Evolutionary conservation across 2,797 vertebrate genomes (phyloP), one percentile per base, ranked within the genome.

Genomic region (Lacerta viridis): DNA sequence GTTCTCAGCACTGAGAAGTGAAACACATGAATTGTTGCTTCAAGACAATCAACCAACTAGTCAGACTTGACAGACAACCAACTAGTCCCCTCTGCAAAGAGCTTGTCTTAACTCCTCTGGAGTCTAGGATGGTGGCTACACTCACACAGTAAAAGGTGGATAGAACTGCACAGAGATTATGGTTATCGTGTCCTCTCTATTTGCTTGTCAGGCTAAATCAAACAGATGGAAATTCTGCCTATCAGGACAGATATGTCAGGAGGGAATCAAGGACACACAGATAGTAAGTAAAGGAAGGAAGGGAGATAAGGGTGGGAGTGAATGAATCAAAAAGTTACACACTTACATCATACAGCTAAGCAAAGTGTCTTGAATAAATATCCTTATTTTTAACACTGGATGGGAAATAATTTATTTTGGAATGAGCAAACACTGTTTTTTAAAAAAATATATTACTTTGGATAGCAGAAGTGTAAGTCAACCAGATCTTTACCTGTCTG

Each of bases 181-280:
- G 55, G 77, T 87, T 78, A 90, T 46, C 25, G 13, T 20, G 0
- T 9, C 33, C 29, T 9, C 59, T 1, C 68, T 85, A 81, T 13
- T 0, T 0, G 0, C 61, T 46, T 23, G 68, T 46, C 66, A 85
- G 89, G 88, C 93, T 94, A 87, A 95, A 84, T 75, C 80, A 91
- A 95, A 64, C 87, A 91, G 91, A 92, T 10, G 11, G 84, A 89
- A 74, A 94, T 69, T 18, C 50, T 43, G 33, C 0, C 6, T 80
- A 89, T 91, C 89, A 87, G 92, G 80, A 93, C 77, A 91, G 43
- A 72, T 87, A 94, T 91, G 89, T 41, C 83, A 9, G 13, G 2
- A 87, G 91, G 90, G 83, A 96, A 96, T 93, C 91, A 5, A 93
- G 94, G 93, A 92, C 92, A 92, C 64, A 10, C 80, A 94, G 90